These are phyloP conservation scores for Dasysyrphus tricinctus DNA, from an alignment of 2,888 invertebrate genomes.

Conservation along the genomic window DNA sequence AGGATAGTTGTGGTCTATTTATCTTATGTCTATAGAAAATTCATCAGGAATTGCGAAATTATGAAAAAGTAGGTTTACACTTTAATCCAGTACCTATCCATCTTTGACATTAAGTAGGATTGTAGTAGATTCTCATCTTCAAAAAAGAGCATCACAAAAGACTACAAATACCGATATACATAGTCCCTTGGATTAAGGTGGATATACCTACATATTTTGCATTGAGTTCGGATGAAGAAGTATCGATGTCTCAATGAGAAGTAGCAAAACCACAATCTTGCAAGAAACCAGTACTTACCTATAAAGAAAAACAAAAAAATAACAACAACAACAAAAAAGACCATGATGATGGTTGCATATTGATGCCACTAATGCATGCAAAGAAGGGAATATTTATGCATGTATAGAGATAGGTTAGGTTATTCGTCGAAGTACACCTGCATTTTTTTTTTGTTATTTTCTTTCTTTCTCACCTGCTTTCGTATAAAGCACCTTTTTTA, in stretches of 20 bases:
- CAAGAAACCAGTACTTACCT: slow-evolving; percentile 21
- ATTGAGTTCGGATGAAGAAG: slow-evolving; percentile 16
- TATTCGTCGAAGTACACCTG: slow-evolving; percentile 49
- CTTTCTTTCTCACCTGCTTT: slow-evolving; percentile 59
- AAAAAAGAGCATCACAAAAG: neutral
- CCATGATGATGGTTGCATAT: slow-evolving; percentile 1
- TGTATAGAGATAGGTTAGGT: slow-evolving; percentile 11
- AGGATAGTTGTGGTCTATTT: too few relatives aligned
- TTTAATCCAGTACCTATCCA: neutral
- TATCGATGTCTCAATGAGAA: slow-evolving; percentile 25
- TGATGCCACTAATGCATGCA: slow-evolving; percentile 1
- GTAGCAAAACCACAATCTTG: slow-evolving; percentile 45
- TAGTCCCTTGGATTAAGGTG: slow-evolving; percentile 23
- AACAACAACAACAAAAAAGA: neutral
- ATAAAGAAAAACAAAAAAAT: neutral
- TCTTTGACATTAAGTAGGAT: neutral
- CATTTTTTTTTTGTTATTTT: slow-evolving; percentile 40
- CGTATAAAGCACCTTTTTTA: slow-evolving; percentile 37
- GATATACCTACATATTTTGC: neutral
- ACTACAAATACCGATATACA: neutral
- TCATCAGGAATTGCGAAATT: neutral
- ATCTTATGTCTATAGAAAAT: neutral
- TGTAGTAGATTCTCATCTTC: slow-evolving; percentile 10
- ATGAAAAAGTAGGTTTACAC: neutral
- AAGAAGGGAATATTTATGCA: slow-evolving; percentile 2